Base-by-base conservation (phyloP, 1,140 invertebrate species). In the Linepithema humile region DNA sequence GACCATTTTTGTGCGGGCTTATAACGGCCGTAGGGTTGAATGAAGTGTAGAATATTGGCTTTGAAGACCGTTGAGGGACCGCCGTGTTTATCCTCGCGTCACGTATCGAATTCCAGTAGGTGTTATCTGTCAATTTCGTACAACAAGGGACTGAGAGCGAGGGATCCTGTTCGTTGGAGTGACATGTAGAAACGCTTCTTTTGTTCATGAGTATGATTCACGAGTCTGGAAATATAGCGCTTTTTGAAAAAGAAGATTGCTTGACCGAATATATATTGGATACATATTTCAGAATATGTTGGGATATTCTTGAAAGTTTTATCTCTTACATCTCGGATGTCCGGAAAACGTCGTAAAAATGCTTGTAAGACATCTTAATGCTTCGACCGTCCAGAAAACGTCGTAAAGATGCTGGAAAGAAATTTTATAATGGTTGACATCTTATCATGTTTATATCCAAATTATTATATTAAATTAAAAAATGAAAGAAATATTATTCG, bases 91-190 rank as follows among this genome's bases (percentile, higher is more conserved):
- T 32, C 50, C 12, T n/a, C 64, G 12, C 23, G 75, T 80, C 75
- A 80, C 64, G 35, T 80, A 57, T 80, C 50, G 64, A 23, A 80
- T 80, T 70, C n/a, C 23, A 9, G 4, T 50, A 62, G 17, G 32
- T 70, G 48, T 80, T 80, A 70, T 80, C 35, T 70, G 75, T 70
- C 62, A 69, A 80, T 80, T 80, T 70, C 29, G 26, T 43, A 20
- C 70, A 55, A 80, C 62, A n/a, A 40, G 50, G 48, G 23, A 43
- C 26, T 20, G 23, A 43, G 17, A 7, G 20, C 6, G 7, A 45
- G 38, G 17, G 29, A 12, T 35, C 38, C 23, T 50, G 1, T 40
- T 67, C n/a, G 32, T 57, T 40, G 10, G 17, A 80, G 20, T 57
- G 35, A 55, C 74, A 43, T 17, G 3, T 40, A 9, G 10, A 80